These are phyloP conservation scores for Acronicta leporina DNA, from an alignment of 2,888 invertebrate genomes.

Conservation along the genomic window DNA sequence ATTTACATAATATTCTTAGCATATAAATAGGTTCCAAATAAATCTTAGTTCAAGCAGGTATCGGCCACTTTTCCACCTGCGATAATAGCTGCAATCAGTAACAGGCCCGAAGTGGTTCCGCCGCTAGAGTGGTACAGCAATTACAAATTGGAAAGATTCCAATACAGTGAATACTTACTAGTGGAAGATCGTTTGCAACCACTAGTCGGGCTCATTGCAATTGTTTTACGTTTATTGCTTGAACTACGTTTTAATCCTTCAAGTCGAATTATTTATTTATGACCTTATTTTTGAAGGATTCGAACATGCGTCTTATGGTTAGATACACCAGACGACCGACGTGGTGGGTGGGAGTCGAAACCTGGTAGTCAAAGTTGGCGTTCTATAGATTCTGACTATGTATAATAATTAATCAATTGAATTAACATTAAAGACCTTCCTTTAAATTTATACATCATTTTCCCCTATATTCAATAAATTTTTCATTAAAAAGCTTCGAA, in stretches of 20 bases:
- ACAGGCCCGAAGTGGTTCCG: slow-evolving; percentile 39
- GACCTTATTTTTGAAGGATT: no score
- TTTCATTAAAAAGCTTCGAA: slow-evolving; percentile 38
- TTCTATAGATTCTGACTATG: no score
- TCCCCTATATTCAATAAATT: slow-evolving; percentile 32
- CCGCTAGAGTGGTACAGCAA: slow-evolving; percentile 27
- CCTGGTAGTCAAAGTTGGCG: no score
- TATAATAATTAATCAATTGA: no score
- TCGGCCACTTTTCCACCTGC: slow-evolving; percentile 42
- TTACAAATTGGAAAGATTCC: slow-evolving; percentile 52
- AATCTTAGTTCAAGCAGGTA: slow-evolving; percentile 13
- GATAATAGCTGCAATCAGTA: slow-evolving; percentile 45
- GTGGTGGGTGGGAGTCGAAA: no score
- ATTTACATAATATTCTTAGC: not conserved
- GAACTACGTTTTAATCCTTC: no score
- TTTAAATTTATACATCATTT: slow-evolving; percentile 18
- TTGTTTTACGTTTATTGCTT: slow-evolving; percentile 39
- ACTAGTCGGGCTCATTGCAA: slow-evolving; percentile 16
- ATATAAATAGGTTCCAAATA: slow-evolving; percentile 22
- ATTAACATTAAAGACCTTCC: not conserved
- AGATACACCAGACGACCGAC: no score
- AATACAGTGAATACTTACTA: slow-evolving; percentile 31
- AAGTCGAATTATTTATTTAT: no score
- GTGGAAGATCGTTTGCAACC: slow-evolving; percentile 34
- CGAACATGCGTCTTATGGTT: no score